Conservation (phyloP, 2,888 invertebrate species). For the Drosophila hamatofila region DNA sequence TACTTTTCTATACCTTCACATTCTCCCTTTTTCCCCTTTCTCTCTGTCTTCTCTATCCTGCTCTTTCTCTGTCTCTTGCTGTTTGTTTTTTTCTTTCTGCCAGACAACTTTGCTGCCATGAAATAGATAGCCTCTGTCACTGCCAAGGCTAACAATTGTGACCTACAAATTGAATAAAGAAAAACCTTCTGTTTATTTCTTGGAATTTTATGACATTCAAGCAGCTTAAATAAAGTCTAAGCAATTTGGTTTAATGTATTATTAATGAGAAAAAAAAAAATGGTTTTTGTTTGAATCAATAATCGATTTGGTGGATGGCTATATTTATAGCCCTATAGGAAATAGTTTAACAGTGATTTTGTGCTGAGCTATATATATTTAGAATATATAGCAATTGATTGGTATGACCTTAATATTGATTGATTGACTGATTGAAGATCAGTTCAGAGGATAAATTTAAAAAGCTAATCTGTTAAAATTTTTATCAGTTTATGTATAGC, state of each 20-base stretch:
- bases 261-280: neutral
- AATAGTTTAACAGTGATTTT: neutral
- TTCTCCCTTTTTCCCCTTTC: neutral
- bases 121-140: constrained; percentile 44
- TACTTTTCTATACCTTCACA: neutral
- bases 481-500: too few relatives aligned
- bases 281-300: neutral
- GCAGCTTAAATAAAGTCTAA: constrained; percentile 12
- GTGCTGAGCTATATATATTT: neutral
- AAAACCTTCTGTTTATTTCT: constrained; percentile 4
- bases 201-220: constrained; percentile 23
- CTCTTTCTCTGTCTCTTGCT: neutral
- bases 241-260: constrained; percentile 8
- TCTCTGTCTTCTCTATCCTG: neutral
- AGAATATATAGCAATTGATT: neutral
- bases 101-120: constrained; percentile 26
- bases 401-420: neutral
- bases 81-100: neutral
- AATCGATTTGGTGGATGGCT: neutral
- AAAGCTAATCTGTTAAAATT: too few relatives aligned
- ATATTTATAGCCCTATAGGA: neutral
- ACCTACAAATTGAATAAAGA: constrained; percentile 15
- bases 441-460: too few relatives aligned
- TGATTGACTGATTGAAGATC: neutral
- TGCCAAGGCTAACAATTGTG: constrained; percentile 41